A percentile compares a stretch with the other conserved stretches of the same genome.
phyloP scores from a whole-genome alignment of 1,140 invertebrate species.

The Armadillidium nasatum region DNA sequence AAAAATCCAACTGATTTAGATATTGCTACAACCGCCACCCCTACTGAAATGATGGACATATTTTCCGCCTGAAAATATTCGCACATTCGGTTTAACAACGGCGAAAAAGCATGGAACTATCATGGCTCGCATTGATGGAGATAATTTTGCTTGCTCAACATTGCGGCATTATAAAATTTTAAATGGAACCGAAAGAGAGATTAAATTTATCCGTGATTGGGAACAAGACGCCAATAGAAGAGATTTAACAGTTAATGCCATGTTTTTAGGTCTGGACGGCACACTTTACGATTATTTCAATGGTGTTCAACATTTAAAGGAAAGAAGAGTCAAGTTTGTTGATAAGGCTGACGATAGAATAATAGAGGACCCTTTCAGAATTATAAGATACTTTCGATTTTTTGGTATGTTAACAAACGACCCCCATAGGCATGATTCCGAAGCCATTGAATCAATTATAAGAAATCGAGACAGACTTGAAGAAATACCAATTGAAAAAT shows the following conservation, averaged over 20 bases:
- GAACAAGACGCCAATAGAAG: slow-evolving; percentile 87
- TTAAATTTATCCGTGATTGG: slow-evolving; percentile 92
- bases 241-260: slow-evolving; percentile 97
- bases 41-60: slow-evolving; percentile 91
- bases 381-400: slow-evolving; percentile 91
- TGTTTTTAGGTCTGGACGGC: slow-evolving; percentile 94
- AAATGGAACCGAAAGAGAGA: slow-evolving; percentile 90
- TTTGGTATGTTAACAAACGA: slow-evolving; percentile 78
- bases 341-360: slow-evolving; percentile 80
- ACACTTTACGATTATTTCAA: slow-evolving; percentile 94
- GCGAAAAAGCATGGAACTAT: slow-evolving; percentile 98
- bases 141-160: slow-evolving; percentile 90
- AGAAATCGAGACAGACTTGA: slow-evolving; percentile 73
- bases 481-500: slow-evolving; percentile 87
- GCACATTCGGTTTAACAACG: slow-evolving; percentile 80
- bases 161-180: slow-evolving; percentile 85
- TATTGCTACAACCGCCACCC: slow-evolving; percentile 95
- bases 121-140: slow-evolving; percentile 87
- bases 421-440: slow-evolving; percentile 67
- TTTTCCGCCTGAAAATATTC: slow-evolving; percentile 75
- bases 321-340: slow-evolving; percentile 79
- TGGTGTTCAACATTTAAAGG: slow-evolving; percentile 84
- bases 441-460: slow-evolving; percentile 71
- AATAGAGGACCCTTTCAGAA: slow-evolving; percentile 92
- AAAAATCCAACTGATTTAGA: slow-evolving; percentile 85